Base-by-base conservation (phyloP, 2,113 vertebrate species). In the Pontoporia blainvillei region DNA sequence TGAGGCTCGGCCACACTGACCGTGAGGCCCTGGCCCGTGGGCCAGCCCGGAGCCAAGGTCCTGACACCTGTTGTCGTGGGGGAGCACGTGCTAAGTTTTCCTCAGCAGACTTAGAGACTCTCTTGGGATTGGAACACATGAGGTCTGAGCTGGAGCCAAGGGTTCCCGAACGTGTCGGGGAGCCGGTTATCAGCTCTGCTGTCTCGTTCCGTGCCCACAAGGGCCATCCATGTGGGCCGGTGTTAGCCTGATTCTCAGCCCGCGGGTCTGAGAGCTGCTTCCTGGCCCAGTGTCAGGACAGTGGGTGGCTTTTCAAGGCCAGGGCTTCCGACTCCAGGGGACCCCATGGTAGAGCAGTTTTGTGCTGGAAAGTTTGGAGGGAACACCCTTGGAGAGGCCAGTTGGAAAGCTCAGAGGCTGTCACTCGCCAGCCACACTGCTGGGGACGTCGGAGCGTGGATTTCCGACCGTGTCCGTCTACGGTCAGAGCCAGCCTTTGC, bases 61-160 rank as follows among this genome's bases (percentile, higher is more conserved):
- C 73, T 0, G 34, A 46, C 6, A 6, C 76, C 6, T 3, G 11
- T 31, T 1, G 49, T 4, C 25, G 10, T 61, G 20, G 3, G 11
- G 11, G 9, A 10, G 29, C 5, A 1, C 0, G 5, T 0, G 6
- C 75, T 4, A 8, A 1, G 11, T 20, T 7, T 1, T 18, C 1
- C 46, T 4, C 75, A 14, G 75, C 18, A 4, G 31, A 27, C 18
- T 4, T 11, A 3, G 75, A 49, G 21, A 1, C 41, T 62, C 57
- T 31, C 62, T 31, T 31, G 62, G 62, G 59, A 15, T 14, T 34
- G 29, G 62, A 29, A 13, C 62, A 31, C 1, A 64, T 11, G 27
- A 12, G 1, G 18, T 1, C 75, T 2, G 18, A 46, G 73, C 10
- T 0, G 73, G 41, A 20, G 46, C 5, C 4, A 4, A 39, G 69